Evolutionary conservation across 1,140 invertebrate species (phyloP), one percentile per base, ranked within the genome.

Genomic region (Solenopsis invicta): DNA sequence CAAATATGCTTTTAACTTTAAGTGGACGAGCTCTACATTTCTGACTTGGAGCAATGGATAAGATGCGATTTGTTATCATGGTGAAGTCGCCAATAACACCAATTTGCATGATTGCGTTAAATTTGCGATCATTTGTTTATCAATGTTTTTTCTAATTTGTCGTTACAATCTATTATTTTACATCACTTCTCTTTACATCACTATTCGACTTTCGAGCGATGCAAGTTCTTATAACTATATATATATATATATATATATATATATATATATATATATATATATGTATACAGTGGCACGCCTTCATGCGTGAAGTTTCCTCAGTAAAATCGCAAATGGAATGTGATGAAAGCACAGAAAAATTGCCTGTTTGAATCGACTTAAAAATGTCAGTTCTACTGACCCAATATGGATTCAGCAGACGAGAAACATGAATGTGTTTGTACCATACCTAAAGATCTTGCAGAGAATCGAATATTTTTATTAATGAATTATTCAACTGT

Each of bases 91-190:
- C 12, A 54, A 71, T 41, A 71, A 81, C 16, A 37, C 3, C 18
- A 67, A 21, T 13, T 69, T 48, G 29, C 50, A 13, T 71, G 50
- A 56, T 37, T 45, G 16, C 52, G 10, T 13, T 16, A 54, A 71
- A 81, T 71, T 81, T 12, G 66, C 62, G 48, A 45, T 13, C 34
- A 50, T 9, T 72, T 45, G 61, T 29, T 82, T 82, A 82, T 82
- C 78, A 72, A 13, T 66, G 12, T 59, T 24, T 52, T 69, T 59
- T 59, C 34, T 59, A 59, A 71, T 72, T 41, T 10, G 21, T 24
- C 13, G 52, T 56, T 29, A 21, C 50, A 16, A 8, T 50, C 48
- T 80, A 67, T 82, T 29, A 29, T 29, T 29, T 29, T 29, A 29
- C 52, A 45, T 72, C 52, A 50, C 66, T 54, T 69, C 48, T 13